Conservation (phyloP, 2,797 vertebrate species). For the Neosalanx taihuensis region DNA sequence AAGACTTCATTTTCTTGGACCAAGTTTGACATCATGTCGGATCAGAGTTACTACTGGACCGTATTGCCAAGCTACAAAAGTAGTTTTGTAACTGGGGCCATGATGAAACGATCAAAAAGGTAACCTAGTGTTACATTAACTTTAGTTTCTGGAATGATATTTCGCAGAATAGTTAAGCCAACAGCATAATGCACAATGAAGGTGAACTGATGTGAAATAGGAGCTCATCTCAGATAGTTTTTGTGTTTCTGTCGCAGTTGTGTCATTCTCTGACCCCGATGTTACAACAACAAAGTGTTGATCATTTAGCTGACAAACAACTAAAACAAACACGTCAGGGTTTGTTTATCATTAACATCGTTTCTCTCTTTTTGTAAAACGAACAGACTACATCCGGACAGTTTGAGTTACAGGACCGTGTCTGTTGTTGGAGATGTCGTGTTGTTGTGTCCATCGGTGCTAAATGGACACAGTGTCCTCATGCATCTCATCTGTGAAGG, state of each 20-base stretch:
- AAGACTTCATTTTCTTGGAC: slow-evolving; percentile 25
- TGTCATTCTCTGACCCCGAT: slow-evolving; percentile 2
- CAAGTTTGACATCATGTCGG: slow-evolving; percentile 62
- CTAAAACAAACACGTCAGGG: slow-evolving; percentile 12
- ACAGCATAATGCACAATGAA: too few species aligned
- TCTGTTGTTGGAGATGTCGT: slow-evolving; percentile 58
- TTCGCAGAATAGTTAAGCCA: background rate
- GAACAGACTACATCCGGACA: slow-evolving; percentile 62
- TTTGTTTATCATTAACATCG: slow-evolving; percentile 2
- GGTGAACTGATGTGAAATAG: too few species aligned
- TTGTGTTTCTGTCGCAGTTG: slow-evolving; percentile 12
- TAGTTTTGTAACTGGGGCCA: slow-evolving; percentile 74
- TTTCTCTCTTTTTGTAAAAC: slow-evolving; percentile 11
- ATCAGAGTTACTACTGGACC: slow-evolving; percentile 78
- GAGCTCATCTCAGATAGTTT: too few species aligned
- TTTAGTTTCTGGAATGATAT: background rate
- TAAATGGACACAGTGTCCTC: slow-evolving; percentile 42
- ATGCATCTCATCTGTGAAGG: slow-evolving; percentile 1
- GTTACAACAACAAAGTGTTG: slow-evolving; percentile 48
- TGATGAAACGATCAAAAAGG: slow-evolving; percentile 75
- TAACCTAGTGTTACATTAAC: slow-evolving; percentile 41
- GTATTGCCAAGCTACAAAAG: slow-evolving; percentile 78
- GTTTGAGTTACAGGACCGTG: slow-evolving; percentile 72
- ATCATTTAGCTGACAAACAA: slow-evolving; percentile 22
- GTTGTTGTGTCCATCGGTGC: slow-evolving; percentile 57